Percentiles rank a stretch among this genome's conserved stretches.
Conservation (phyloP, 2,797 vertebrate species). For the Urocyon cinereoargenteus region DNA sequence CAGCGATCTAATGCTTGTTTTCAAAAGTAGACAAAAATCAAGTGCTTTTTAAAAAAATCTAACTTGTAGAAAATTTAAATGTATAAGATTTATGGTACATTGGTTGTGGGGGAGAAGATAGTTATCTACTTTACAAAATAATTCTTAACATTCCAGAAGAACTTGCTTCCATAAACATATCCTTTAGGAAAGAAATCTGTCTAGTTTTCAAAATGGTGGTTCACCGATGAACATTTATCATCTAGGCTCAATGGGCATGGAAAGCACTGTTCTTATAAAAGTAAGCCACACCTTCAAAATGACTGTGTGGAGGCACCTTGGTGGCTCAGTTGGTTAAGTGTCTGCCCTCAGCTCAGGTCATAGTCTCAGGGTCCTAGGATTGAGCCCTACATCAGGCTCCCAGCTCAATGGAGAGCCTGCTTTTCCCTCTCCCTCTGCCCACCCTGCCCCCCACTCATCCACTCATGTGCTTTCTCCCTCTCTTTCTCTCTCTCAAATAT, state of each 20-base stretch:
- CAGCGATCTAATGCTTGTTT: not conserved
- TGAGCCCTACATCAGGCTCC: not conserved
- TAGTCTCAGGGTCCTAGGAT: not conserved
- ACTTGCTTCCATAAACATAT: not conserved
- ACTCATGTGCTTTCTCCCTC: not conserved
- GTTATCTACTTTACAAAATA: not conserved
- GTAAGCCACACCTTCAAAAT: not conserved
- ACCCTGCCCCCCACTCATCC: too few species aligned
- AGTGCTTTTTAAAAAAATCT: slow-evolving; percentile 44
- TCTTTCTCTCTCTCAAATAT: not conserved
- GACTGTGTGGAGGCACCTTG: not conserved
- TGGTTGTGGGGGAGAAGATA: not conserved
- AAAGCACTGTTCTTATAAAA: slow-evolving; percentile 28
- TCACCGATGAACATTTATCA: slow-evolving; percentile 3
- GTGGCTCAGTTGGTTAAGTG: not conserved
- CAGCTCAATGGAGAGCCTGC: not conserved
- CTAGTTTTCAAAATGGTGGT: slow-evolving; percentile 21
- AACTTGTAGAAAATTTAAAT: slow-evolving; percentile 30
- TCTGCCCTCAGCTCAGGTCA: not conserved
- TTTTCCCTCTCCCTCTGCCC: not conserved
- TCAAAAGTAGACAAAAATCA: slow-evolving; percentile 21
- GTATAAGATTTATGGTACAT: not conserved
- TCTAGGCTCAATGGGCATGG: not conserved
- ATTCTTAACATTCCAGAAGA: not conserved
- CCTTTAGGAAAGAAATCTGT: not conserved